Conservation (phyloP, 2,113 vertebrate species). For the Gnathonemus longibarbis region DNA sequence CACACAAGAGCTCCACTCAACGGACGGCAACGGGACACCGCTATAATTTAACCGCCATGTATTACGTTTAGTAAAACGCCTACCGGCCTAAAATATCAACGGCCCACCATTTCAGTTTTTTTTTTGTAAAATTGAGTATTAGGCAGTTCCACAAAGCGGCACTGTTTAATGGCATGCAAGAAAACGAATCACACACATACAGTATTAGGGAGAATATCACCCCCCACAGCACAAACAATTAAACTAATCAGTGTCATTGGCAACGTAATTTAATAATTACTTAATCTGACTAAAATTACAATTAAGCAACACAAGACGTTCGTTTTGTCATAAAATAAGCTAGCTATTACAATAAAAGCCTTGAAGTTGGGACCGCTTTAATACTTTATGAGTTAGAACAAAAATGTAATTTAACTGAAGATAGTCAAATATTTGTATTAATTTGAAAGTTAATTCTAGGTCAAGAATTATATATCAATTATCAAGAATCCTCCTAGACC, state of each 20-base stretch:
- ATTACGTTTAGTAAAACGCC: background rate
- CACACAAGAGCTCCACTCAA: conserved; percentile 45
- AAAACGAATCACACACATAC: background rate
- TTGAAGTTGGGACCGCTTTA: background rate
- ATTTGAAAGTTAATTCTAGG: background rate
- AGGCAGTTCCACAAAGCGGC: background rate
- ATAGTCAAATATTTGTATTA: background rate
- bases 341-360: background rate
- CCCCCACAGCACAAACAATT: background rate
- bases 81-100: background rate
- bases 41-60: background rate
- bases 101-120: background rate
- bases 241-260: background rate
- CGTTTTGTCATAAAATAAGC: background rate
- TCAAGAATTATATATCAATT: background rate
- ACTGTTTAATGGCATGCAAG: background rate
- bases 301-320: background rate
- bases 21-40: conserved; percentile 23
- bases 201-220: background rate
- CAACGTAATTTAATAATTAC: background rate
- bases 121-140: background rate
- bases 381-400: background rate
- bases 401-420: background rate
- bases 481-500: background rate
- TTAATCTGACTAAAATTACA: background rate